These are phyloP conservation scores for Salvelinus sp. DNA, from an alignment of 2,113 vertebrate species.

Conservation along the genomic window DNA sequence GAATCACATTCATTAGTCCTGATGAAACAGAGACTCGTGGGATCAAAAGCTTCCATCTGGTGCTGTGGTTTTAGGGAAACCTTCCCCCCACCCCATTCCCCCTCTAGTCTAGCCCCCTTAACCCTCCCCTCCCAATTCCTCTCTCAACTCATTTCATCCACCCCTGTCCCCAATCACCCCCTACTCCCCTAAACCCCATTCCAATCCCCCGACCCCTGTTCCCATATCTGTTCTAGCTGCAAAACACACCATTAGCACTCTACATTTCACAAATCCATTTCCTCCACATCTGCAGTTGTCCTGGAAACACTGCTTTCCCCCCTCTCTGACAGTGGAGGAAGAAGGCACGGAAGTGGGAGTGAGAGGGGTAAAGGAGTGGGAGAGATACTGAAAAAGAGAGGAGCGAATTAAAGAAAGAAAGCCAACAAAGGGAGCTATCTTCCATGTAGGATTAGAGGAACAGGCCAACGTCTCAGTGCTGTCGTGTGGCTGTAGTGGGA, in stretches of 20 bases:
- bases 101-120: not conserved
- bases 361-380: not conserved
- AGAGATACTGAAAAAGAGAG: constrained; percentile 6
- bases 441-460: constrained; percentile 24
- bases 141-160: not conserved
- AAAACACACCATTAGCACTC: constrained; percentile 32
- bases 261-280: constrained; percentile 50
- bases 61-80: constrained; percentile 32
- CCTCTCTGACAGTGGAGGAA: constrained; percentile 20
- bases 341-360: not conserved
- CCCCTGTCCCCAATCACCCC: not conserved
- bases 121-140: not conserved
- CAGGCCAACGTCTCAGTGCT: not conserved
- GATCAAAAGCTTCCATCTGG: constrained; percentile 58
- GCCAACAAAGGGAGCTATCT: constrained; percentile 13
- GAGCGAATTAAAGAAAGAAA: too few species aligned
- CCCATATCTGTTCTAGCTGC: not conserved
- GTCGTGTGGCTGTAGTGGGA: too few species aligned
- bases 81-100: constrained; percentile 10
- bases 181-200: constrained; percentile 1
- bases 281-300: constrained; percentile 50
- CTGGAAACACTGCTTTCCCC: constrained; percentile 63
- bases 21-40: constrained; percentile 28
- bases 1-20: not conserved
- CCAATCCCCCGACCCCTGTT: not conserved